Base-by-base conservation (phyloP, 2,113 vertebrate species). In the Trematomus loennbergii region DNA sequence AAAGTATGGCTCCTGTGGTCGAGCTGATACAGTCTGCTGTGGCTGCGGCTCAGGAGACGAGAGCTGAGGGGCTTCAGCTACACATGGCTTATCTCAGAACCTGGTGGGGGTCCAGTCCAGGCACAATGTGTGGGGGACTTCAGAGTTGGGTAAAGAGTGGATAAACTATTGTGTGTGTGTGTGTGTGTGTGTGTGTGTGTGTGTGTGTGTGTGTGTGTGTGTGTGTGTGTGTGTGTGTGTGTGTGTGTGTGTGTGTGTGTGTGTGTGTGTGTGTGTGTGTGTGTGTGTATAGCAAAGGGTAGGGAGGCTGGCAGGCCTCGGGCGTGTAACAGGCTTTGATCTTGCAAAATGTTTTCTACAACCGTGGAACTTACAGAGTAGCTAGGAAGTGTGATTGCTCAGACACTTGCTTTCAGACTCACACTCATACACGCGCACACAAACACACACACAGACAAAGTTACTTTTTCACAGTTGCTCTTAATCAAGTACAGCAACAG, bases 301-400 rank as follows among this genome's bases (percentile, higher is more conserved):
- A 62, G 40, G 50, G 53, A 76, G 76, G 73, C 77, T 82, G 82
- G 72, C 71, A 77, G 74, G 81, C 83, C 67, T 88, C 65, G 6
- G 84, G 85, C 86, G 83, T 78, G 78, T 82, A 84, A 67, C 74
- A 73, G n/a, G 59, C 91, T 92, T 92, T 94, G 89, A 93, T 93
- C 88, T 88, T 36, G 63, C 65, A 78, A 89, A 92, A 91, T 81
- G 80, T 89, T 88, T 91, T 89, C 79, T 84, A 86, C 85, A 80
- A 67, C 72, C n/a, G 17, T 74, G 72, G 83, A 83, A 78, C 72
- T 79, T 58, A 73, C 71, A 82, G 78, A 79, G 79, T 70, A 77
- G 83, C 61, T 49, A 84, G 78, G 60, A 75, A 85, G 85, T 82
- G 61, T 64, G 54, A 81, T 72, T 67, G 46, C 76, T 75, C 70